Evolutionary conservation across 2,888 invertebrate genomes (phyloP), one percentile per base, ranked within the genome.

Genomic region (Nomada ferruginata): DNA sequence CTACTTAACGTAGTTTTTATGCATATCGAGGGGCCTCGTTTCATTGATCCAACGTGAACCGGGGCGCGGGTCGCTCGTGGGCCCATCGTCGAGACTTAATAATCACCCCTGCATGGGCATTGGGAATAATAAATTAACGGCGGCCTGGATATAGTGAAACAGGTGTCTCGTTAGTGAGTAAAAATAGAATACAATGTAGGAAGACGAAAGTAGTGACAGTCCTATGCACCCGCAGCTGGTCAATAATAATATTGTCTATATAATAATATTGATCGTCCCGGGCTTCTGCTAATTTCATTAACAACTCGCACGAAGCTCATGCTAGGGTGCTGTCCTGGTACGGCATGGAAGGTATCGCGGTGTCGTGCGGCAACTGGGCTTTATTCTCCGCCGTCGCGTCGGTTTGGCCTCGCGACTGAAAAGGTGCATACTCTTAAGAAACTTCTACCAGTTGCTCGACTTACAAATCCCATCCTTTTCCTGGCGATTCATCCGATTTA

Each of bases 391-490:
- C 65, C 85, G 79, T 79, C 79, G 79, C 85, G 79, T 79, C 79
- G 79, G 80, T 60, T 63, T 53, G 64, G 10, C 69, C 81, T 50
- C 36, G 52, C 68, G 60, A 74, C 78, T 76, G 86, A 86, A 80
- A 86, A 86, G 76, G 79, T 82, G 44, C 71, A 77, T 71, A 71
- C 77, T 82, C 79, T 65, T 42, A 26, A 75, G 73, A 72, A 84
- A 81, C 79, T 53, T 36, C 5, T 36, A 36, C 36, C 7, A 36
- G 7, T 7, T 36, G 36, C 7, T 36, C 36, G 36, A 36, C 36
- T 7, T 36, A 36, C 7, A 36, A 36, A 36, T 36, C 36, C 36
- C 36, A 7, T 36, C 7, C 5, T 7, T 7, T 7, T 7, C 36
- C 36, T 7, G 0, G 7, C 36, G 36, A 36, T 5, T 36, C 36